Percentiles rank a stretch among this genome's conserved stretches.
phyloP scores from a whole-genome alignment of 1,140 invertebrate species.

The Copidosoma floridanum region DNA sequence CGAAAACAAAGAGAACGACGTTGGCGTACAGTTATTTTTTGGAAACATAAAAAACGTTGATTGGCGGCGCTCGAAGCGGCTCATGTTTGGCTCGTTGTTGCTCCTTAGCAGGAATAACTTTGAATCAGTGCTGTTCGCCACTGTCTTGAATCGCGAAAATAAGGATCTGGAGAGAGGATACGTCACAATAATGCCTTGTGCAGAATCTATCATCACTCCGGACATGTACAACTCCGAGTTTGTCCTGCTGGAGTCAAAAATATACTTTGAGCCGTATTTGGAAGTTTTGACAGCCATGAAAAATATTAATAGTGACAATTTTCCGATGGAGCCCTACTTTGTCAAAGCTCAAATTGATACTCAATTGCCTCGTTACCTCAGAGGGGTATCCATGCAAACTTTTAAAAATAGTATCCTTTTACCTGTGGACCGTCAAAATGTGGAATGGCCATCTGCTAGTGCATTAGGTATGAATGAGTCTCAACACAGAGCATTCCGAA shows the following conservation, averaged over 20 bases:
- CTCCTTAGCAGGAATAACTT: slow-evolving; percentile 3
- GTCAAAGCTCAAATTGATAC: background rate
- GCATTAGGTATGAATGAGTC: slow-evolving; percentile 58
- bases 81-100: background rate
- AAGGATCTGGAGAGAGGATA: background rate
- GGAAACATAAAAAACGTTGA: background rate
- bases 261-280: slow-evolving; percentile 70
- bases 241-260: slow-evolving; percentile 66
- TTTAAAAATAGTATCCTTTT: too few species aligned
- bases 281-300: slow-evolving; percentile 65
- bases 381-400: too few species aligned
- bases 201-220: background rate
- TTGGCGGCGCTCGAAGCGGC: background rate
- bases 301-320: slow-evolving; percentile 53
- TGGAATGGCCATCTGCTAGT: slow-evolving; percentile 12
- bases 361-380: background rate
- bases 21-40: background rate
- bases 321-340: slow-evolving; percentile 1
- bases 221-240: slow-evolving; percentile 47
- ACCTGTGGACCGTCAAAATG: background rate
- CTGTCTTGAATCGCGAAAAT: background rate
- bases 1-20: background rate
- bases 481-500: slow-evolving; percentile 61
- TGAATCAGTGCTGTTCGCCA: background rate
- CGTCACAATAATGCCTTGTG: background rate